These are phyloP conservation scores for Nothoprocta pentlandii DNA, from an alignment of 2,113 vertebrate genomes.

Conservation along the genomic window DNA sequence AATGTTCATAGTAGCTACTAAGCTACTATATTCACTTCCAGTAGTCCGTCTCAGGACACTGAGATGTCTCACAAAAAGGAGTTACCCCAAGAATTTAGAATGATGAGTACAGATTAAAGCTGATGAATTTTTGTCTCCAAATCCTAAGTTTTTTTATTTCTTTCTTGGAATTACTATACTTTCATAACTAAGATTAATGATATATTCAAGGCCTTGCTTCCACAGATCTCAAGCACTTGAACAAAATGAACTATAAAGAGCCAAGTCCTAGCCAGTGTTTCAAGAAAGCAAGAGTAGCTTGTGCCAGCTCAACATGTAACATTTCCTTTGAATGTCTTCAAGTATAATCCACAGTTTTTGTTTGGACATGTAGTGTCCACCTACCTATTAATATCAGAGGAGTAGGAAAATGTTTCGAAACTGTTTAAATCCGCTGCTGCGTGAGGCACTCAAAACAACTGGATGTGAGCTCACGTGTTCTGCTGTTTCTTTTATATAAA, in stretches of 20 bases:
- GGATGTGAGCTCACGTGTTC: neutral
- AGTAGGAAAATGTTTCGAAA: neutral
- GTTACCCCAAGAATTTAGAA: neutral
- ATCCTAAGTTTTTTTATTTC: neutral
- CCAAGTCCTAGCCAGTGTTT: neutral
- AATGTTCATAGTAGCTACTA: neutral
- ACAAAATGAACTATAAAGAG: neutral
- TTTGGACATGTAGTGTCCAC: neutral
- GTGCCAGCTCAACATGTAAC: neutral
- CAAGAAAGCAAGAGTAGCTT: neutral
- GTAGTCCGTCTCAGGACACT: neutral
- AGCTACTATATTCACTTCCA: neutral
- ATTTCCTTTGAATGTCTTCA: constrained; percentile 14
- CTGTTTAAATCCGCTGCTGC: neutral
- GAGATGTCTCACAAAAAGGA: neutral
- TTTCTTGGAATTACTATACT: neutral
- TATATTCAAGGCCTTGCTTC: neutral
- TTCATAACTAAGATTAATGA: neutral
- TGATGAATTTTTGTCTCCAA: neutral
- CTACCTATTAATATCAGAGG: neutral
- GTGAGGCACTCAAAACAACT: neutral
- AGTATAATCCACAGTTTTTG: neutral
- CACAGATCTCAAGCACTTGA: neutral
- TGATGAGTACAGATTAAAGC: neutral
- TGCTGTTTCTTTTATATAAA: constrained; percentile 16